Evolutionary conservation across 2,113 vertebrate genomes (phyloP).

Genomic region (Mus musculus): DNA sequence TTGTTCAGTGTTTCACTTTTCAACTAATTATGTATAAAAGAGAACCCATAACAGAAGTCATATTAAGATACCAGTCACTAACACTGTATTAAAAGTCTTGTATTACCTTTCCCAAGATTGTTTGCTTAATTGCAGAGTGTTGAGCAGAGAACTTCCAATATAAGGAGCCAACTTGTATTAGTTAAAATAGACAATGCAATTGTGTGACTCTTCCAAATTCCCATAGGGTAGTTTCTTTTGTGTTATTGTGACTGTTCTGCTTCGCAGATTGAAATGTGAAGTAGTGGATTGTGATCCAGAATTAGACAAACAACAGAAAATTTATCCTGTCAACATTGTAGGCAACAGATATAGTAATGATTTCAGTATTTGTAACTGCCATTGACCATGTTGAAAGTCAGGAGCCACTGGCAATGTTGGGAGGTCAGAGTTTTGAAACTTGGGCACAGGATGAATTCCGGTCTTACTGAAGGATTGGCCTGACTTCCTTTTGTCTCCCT

Average conservation of each 20-base stretch:
- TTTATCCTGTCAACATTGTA: neutral
- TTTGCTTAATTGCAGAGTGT: neutral
- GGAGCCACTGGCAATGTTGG: too few relatives aligned
- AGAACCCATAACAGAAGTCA: conserved; percentile 5
- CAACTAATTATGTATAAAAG: conserved; percentile 27
- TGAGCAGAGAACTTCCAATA: neutral
- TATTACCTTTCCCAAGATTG: neutral
- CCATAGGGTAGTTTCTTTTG: neutral
- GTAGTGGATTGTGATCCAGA: neutral
- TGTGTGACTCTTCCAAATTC: neutral
- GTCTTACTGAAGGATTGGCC: neutral
- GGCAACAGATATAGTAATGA: neutral
- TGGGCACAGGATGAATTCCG: neutral
- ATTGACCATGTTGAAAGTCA: neutral
- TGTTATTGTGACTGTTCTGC: neutral
- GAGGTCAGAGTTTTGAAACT: neutral
- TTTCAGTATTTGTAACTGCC: neutral
- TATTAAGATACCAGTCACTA: conserved; percentile 12
- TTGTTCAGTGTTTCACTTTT: conserved; percentile 23
- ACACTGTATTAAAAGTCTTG: neutral
- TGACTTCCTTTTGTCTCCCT: neutral
- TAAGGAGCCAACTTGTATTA: neutral
- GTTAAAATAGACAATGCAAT: neutral
- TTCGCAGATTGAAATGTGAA: neutral
- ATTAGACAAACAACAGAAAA: neutral